Base-by-base conservation (phyloP, 2,888 invertebrate species). In the Tachystola acroxantha region DNA sequence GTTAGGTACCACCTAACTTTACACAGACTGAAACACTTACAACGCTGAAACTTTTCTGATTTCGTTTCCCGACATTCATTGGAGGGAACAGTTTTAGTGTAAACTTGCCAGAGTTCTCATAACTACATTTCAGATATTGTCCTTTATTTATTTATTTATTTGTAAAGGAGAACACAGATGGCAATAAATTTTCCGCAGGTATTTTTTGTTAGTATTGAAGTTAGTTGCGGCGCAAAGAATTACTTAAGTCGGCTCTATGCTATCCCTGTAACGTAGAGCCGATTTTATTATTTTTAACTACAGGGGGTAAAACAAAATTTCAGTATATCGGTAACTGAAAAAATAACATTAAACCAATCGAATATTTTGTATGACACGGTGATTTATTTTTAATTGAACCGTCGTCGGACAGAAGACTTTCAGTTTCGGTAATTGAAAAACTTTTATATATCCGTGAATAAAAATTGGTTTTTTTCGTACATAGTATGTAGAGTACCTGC, bases 161-260 rank as follows among this genome's bases (percentile, higher is more conserved):
- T 39, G 35, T 27, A 35, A 42, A 25, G 20, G 3, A 10, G 14
- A 28, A 31, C 29, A 26, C 30, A 28, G 28, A 28, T 7, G 11
- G 7, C 2, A 28, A 28, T 28, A 28, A 25, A 28, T 28, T 28
- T 13, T 28, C 28, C 28, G 3, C 2, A 7, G 10, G 9, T 10
- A 10, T 7, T 12, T 28, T 13, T 9, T 9, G 28, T 28, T 12
- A 12, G 12, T 12, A 9, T 12, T 13, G 28, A 28, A 28, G 12
- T 28, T 28, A 1, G 28, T 28, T 28, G 12, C 12, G 28, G 28
- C 7, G n/a, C 9, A 20, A 20, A 9, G 9, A 43, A 49, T 52
- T 52, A 51, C 56, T 64, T 63, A 60, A 51, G 50, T 53, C 54
- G 52, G 49, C 48, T 48, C 53, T 64, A 66, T n/a, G n/a, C n/a